phyloP scores from a whole-genome alignment of 1,140 invertebrate species.

The Drosophila biarmipes region DNA sequence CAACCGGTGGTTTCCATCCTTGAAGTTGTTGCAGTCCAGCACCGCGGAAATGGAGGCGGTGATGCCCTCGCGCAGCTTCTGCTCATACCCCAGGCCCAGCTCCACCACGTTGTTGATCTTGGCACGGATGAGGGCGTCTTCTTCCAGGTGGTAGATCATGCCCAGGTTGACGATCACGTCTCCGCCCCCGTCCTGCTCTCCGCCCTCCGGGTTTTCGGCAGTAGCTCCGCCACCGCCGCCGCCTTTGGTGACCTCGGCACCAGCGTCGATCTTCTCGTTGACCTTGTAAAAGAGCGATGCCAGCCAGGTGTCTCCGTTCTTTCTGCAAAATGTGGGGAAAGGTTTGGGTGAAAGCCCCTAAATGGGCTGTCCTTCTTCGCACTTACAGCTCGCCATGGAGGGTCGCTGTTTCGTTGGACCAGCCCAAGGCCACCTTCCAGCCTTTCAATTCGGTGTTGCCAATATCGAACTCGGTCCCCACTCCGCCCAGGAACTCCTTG shows the following conservation, averaged over 20 bases:
- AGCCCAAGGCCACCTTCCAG: conserved; percentile 60
- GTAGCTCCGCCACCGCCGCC: not conserved
- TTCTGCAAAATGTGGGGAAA: not conserved
- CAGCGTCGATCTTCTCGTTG: conserved; percentile 47
- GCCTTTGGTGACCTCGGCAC: conserved; percentile 28
- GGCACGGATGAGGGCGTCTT: conserved; percentile 55
- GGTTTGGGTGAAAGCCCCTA: too few relatives aligned
- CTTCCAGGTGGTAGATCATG: conserved; percentile 59
- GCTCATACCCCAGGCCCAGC: conserved; percentile 65
- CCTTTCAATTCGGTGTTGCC: not conserved
- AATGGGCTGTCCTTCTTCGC: too few relatives aligned
- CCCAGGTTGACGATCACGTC: conserved; percentile 33
- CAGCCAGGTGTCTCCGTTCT: conserved; percentile 37
- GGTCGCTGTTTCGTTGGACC: conserved; percentile 43
- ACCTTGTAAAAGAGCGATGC: conserved; percentile 54
- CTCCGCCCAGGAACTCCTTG: conserved; percentile 58
- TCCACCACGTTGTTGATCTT: conserved; percentile 56
- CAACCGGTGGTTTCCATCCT: conserved; percentile 54
- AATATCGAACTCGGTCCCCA: conserved; percentile 15
- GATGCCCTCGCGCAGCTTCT: conserved; percentile 59
- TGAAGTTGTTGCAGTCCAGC: conserved; percentile 29
- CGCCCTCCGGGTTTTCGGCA: not conserved
- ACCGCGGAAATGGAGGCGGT: conserved; percentile 57
- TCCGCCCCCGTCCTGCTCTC: not conserved
- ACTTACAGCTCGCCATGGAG: conserved; percentile 66